phyloP scores from a whole-genome alignment of 1,140 invertebrate genomes.

The Anastatus disparis region DNA sequence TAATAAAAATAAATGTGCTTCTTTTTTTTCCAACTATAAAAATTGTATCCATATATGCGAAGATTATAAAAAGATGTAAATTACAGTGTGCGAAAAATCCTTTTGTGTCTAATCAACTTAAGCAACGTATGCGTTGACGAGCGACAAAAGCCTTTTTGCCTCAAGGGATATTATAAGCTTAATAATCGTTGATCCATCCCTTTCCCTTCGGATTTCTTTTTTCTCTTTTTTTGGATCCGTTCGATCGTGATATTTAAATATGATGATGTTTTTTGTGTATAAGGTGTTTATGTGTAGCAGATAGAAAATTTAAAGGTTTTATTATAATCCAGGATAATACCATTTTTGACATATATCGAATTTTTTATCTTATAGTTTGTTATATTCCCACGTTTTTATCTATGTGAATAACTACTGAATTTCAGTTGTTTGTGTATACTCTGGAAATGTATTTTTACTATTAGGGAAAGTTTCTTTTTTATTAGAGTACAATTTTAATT shows the following conservation, averaged over 20 bases:
- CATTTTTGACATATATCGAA: background rate
- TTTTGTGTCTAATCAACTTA: slow-evolving; percentile 37
- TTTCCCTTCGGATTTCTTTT: too few relatives aligned
- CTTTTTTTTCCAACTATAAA: background rate
- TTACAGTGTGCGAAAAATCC: slow-evolving; percentile 12
- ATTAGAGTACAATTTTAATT: too few relatives aligned
- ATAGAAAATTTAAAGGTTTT: background rate
- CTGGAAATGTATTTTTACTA: too few relatives aligned
- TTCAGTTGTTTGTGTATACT: too few relatives aligned
- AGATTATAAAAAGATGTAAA: slow-evolving; percentile 28
- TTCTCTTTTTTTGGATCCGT: too few relatives aligned
- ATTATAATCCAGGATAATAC: slow-evolving; percentile 34
- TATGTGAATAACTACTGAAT: slow-evolving; percentile 35
- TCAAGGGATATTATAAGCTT: background rate
- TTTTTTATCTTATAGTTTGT: slow-evolving; percentile 28
- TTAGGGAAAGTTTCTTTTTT: too few relatives aligned
- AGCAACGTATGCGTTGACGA: slow-evolving; percentile 6
- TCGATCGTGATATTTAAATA: slow-evolving; percentile 3
- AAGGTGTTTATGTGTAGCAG: background rate
- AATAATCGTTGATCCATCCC: slow-evolving; percentile 25
- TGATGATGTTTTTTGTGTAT: background rate
- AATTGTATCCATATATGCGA: too few relatives aligned
- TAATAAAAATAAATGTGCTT: background rate
- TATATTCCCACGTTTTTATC: background rate
- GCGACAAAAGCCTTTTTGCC: slow-evolving; percentile 4